Base-by-base conservation (phyloP, 2,797 vertebrate species). In the Jordanella pulchra region DNA sequence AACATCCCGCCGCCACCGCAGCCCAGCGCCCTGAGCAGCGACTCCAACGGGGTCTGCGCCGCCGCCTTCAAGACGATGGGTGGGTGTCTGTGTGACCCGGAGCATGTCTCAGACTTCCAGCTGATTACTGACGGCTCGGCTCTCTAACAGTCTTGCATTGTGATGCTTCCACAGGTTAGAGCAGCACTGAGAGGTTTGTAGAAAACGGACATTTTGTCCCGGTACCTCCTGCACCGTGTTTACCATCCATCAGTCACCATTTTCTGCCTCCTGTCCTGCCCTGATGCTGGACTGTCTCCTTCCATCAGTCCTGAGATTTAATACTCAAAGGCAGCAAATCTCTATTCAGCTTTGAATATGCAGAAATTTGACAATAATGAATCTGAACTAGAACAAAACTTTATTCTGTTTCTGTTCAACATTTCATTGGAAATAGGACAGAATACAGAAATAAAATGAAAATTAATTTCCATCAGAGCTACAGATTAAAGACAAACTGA, bases 1-100 rank as follows among this genome's bases (percentile, higher is more conserved):
- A 97, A 76, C 4, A 44, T 99, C 65, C 97, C 97, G 0, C 98
- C 98, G 0, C 98, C 97, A 0, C 97, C 97, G 0, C 96, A 99
- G 67, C 96, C 97, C 15, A 92, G 91, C 0, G 48, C 83, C 5
- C 30, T 87, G 0, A 86, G 74, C 30, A 89, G 93, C 0, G 91
- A 88, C 60, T 79, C 89, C 65, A 91, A 94, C 0, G 93, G 83
- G 21, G 78, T 95, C 67, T 86, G 94, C 0, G 86, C 83, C 3
- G 82, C 95, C 0, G 91, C 96, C 0, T 97, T 95, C 85, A 97
- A 93, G 87, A 90, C 95, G 32, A 95, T 95, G 80, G 94, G 94
- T 95, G 78, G 91, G 92, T 53, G 5, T 44, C 3, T 3, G 2
- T 25, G n/a, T 75, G 21, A 0, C 9, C 1, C 1, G 0, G 1